Base-by-base conservation (phyloP, 2,797 vertebrate genomes). In the Nannoperca obscura region DNA sequence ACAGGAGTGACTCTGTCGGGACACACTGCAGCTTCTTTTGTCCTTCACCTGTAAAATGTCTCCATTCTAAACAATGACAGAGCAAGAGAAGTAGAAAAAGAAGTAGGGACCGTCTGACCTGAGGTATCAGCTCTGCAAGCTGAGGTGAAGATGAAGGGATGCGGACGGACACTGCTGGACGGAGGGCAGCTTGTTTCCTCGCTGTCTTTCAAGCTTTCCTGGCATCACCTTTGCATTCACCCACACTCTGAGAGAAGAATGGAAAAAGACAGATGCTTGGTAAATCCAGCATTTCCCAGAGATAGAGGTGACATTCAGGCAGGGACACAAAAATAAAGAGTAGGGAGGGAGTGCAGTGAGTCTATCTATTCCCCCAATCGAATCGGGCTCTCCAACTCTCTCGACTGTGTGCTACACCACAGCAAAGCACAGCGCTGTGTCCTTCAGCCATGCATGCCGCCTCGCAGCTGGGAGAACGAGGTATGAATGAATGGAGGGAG, bases 301-400 rank as follows among this genome's bases (percentile, higher is more conserved):
- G 86, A 92, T 65, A 94, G 92, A 93, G 95, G 95, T 95, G 95
- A 95, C 95, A 94, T 95, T 95, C 94, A 54, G 69, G 88, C 75
- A 32, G 88, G 80, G 61, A 86, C 80, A 74, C 71, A 70, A 71
- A 65, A 54, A 71, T 38, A 68, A 40, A 78, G 55, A 76, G 55
- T 69, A 72, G 71, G 78, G 72, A 85, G 81, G 58, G 84, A 88
- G 89, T 60, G 83, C 75, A 73, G 73, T 24, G 82, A 87, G 85
- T 87, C 88, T 86, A 74, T 86, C 82, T 87, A 61, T 85, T 77
- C 82, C 82, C 57, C 44, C 17, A 19, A 60, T 91, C 77, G 47
- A 85, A 85, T 82, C 69, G 11, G 76, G 86, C 82, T 88, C 83
- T 88, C 86, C 86, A 92, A 93, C 91, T 93, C 90, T 86, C 80